These are phyloP conservation scores for Erythrocercus mccallii DNA, from an alignment of 2,113 vertebrate species.

Conservation along the genomic window DNA sequence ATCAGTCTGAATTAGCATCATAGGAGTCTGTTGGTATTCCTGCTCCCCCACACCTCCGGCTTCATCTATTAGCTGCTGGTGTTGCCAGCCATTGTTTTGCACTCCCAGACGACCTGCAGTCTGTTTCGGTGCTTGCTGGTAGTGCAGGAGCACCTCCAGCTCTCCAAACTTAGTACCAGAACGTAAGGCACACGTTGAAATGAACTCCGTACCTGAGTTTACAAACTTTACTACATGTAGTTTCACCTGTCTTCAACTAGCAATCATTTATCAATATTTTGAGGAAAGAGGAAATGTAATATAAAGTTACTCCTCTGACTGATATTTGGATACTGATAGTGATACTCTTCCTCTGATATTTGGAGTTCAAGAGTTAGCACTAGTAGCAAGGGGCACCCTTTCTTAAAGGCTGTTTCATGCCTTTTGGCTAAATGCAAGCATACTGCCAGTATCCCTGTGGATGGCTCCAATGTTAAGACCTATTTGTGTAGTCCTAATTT, in stretches of 20 bases:
- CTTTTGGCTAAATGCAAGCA: not conserved
- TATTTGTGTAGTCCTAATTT: not conserved
- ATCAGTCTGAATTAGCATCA: slow-evolving; percentile 27
- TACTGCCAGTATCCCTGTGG: not conserved
- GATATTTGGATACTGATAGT: not conserved
- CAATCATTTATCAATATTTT: not conserved
- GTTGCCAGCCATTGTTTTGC: not conserved
- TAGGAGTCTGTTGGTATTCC: not conserved
- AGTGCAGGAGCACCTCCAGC: not conserved
- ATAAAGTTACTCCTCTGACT: not conserved
- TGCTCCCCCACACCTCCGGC: not conserved
- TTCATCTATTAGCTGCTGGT: not conserved
- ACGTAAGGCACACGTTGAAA: fast-evolving
- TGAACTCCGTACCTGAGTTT: not conserved
- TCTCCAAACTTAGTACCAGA: not conserved
- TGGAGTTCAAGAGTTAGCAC: not conserved
- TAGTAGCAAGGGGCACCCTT: not conserved
- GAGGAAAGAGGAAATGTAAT: not conserved
- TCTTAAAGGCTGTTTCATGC: not conserved
- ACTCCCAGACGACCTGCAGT: not conserved
- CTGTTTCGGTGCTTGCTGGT: not conserved
- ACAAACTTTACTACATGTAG: not conserved
- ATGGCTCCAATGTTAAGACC: not conserved
- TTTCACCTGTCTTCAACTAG: not conserved
- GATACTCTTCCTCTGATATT: not conserved